These are phyloP conservation scores for Microchirus variegatus DNA, from an alignment of 2,797 vertebrate genomes.

Conservation along the genomic window DNA sequence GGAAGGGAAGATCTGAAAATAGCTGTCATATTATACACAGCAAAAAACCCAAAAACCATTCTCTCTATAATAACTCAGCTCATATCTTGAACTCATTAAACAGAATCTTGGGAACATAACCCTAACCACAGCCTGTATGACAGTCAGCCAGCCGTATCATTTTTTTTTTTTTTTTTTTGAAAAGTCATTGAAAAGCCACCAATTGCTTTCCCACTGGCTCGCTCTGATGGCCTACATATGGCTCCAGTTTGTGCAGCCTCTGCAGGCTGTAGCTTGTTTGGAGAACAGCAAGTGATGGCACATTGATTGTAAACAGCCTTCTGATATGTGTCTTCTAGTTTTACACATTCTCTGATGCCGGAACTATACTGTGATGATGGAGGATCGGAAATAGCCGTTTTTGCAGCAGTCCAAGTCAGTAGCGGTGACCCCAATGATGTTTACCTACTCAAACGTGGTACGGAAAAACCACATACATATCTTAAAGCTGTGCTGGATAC, in stretches of 20 bases:
- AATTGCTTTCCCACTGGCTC: constrained; percentile 12
- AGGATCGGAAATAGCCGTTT: constrained; percentile 2
- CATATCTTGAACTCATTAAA: constrained; percentile 51
- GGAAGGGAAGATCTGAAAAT: constrained; percentile 20
- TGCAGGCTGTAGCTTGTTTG: constrained; percentile 17
- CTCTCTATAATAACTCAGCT: constrained; percentile 12
- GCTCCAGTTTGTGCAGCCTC: constrained; percentile 34
- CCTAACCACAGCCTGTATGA: constrained; percentile 30
- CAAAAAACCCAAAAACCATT: constrained; percentile 8
- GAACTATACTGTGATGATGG: constrained; percentile 3
- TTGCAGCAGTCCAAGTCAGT: constrained; percentile 4
- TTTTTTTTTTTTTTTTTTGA: constrained; percentile 5
- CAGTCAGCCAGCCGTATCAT: constrained; percentile 33
- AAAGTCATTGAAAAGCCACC: constrained; percentile 44
- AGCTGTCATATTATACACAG: constrained; percentile 17
- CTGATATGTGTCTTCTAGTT: constrained; percentile 13
- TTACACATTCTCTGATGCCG: constrained; percentile 16
- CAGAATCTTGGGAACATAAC: constrained; percentile 28
- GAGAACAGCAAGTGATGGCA: constrained; percentile 4
- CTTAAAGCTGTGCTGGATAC: not conserved
- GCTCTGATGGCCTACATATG: constrained; percentile 37
- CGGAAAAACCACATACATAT: not conserved
- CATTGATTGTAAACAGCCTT: constrained; percentile 18
- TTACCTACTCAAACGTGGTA: not conserved
- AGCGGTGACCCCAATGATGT: not conserved